phyloP scores from a whole-genome alignment of 2,888 invertebrate species.

The Conistra vaccinii region DNA sequence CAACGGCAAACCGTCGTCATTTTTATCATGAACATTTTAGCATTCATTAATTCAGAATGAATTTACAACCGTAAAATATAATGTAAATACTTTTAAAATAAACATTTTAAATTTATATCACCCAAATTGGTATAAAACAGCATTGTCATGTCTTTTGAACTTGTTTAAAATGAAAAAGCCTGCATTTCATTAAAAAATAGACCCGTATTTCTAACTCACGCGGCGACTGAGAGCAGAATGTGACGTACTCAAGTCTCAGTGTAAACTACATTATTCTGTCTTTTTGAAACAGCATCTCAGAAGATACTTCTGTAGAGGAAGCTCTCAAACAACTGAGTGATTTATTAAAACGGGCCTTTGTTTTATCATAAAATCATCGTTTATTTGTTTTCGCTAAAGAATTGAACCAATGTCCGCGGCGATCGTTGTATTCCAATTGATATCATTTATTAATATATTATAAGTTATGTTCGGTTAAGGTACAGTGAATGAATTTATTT shows the following conservation, averaged over 20 bases:
- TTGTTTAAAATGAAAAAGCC: background rate
- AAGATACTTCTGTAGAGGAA: background rate
- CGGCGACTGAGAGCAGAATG: background rate
- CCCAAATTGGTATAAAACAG: background rate
- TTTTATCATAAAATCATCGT: background rate
- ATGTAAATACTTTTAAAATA: background rate
- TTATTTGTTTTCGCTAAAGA: background rate
- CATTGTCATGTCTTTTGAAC: background rate
- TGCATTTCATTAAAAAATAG: background rate
- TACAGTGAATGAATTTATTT: constrained; percentile 67
- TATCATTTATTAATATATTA: constrained; percentile 30
- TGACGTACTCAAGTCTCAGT: too few species aligned
- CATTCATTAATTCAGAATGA: background rate
- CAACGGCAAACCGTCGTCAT: background rate
- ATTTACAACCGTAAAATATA: background rate
- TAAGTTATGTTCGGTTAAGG: constrained; percentile 58
- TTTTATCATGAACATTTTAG: background rate
- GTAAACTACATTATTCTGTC: background rate
- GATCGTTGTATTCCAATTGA: constrained; percentile 25
- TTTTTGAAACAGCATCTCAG: background rate
- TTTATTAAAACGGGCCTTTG: background rate
- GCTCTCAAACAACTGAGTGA: background rate
- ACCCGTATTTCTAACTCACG: background rate
- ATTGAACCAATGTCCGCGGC: background rate
- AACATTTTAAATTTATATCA: constrained; percentile 2